These are phyloP conservation scores for Connochaetes taurinus DNA, from an alignment of 2,113 vertebrate species.

Conservation along the genomic window DNA sequence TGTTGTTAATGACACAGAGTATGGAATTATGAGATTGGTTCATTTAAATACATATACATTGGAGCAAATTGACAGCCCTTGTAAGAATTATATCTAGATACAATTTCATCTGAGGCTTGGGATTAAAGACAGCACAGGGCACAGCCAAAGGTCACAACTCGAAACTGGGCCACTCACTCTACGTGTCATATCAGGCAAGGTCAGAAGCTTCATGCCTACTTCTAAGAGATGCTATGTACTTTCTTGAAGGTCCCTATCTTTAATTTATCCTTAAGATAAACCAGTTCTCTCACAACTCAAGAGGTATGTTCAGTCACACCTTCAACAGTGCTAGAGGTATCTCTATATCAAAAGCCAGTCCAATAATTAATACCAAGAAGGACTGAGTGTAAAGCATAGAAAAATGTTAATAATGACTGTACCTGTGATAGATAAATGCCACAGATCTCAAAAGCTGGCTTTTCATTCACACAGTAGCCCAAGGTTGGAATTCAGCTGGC, in stretches of 20 bases:
- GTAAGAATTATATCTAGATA: neutral
- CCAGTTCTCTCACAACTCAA: too few relatives aligned
- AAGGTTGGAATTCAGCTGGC: neutral
- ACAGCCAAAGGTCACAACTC: fast-evolving
- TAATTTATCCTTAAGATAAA: neutral
- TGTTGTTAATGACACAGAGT: neutral
- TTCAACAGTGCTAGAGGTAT: neutral
- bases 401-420: neutral
- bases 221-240: neutral
- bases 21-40: neutral
- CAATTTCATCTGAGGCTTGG: neutral
- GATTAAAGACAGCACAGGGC: neutral
- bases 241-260: neutral
- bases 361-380: neutral
- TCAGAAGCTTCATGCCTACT: neutral
- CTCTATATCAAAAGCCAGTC: neutral
- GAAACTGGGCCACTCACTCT: neutral
- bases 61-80: neutral
- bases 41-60: neutral
- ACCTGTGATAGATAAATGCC: neutral
- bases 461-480: neutral
- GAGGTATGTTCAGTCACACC: neutral
- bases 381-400: neutral
- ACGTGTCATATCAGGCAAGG: neutral
- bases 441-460: neutral